A percentile compares a stretch with the other conserved stretches of the same genome.
phyloP scores from a whole-genome alignment of 2,113 vertebrate species.

The Macquaria australasica region DNA sequence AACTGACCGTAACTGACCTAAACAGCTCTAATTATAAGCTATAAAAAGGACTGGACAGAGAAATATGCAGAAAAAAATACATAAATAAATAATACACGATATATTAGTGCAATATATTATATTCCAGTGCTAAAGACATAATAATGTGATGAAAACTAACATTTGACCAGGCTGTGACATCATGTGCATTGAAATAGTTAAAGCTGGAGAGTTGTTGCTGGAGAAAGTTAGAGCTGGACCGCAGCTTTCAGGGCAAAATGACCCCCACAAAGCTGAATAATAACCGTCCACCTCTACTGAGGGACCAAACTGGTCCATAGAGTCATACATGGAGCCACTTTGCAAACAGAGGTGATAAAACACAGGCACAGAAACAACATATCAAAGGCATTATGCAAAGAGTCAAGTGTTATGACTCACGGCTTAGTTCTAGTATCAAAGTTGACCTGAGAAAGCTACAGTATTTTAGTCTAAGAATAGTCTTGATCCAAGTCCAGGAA shows the following conservation, averaged over 20 bases:
- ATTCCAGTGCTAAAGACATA: too few relatives aligned
- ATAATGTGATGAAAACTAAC: neutral
- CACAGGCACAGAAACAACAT: neutral
- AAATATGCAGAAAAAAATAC: neutral
- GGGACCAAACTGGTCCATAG: neutral
- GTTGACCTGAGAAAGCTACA: neutral
- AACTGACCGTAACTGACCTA: neutral
- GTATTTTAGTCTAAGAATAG: neutral
- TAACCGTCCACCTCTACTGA: neutral
- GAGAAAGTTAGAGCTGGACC: neutral
- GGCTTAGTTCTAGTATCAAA: neutral
- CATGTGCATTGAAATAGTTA: neutral
- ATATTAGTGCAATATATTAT: neutral
- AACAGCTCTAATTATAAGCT: neutral
- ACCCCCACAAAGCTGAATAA: neutral
- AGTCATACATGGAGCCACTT: neutral
- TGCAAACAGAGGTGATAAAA: constrained; percentile 36
- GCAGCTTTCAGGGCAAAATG: neutral
- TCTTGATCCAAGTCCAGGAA: constrained; percentile 16
- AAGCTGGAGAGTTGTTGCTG: too few relatives aligned
- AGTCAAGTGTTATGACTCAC: constrained; percentile 36
- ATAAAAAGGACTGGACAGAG: neutral
- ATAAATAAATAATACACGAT: neutral
- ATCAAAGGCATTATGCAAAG: constrained; percentile 23
- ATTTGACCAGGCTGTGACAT: neutral